Conservation (phyloP, 2,888 invertebrate genomes). For the Clusia tigrina region DNA sequence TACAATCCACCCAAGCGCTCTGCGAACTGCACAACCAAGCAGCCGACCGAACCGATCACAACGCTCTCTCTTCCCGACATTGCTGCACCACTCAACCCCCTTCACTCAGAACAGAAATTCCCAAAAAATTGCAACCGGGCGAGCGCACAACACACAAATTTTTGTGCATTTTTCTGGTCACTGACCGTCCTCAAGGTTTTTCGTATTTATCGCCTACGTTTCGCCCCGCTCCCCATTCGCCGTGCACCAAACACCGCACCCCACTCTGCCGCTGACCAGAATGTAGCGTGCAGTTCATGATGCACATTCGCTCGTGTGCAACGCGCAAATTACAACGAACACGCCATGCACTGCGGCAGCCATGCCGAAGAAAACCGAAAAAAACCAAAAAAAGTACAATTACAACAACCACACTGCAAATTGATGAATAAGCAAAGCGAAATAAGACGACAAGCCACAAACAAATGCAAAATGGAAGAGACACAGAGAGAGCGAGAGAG, state of each 20-base stretch:
- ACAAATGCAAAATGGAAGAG: background rate
- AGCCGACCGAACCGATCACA: no score
- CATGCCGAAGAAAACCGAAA: background rate
- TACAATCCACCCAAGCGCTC: background rate
- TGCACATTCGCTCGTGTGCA: slow-evolving; percentile 57
- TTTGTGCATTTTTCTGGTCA: slow-evolving; percentile 43
- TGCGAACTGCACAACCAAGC: background rate
- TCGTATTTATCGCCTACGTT: slow-evolving; percentile 53
- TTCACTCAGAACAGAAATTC: slow-evolving; percentile 38
- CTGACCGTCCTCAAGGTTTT: slow-evolving; percentile 59
- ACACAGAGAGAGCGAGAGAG: background rate
- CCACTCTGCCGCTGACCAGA: no score
- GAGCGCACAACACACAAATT: slow-evolving; percentile 38
- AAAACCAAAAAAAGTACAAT: slow-evolving; percentile 23
- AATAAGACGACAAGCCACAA: slow-evolving; percentile 7
- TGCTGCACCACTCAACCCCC: background rate
- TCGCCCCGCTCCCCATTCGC: slow-evolving; percentile 24
- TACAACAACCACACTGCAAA: slow-evolving; percentile 17
- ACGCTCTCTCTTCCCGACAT: background rate
- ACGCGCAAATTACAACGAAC: slow-evolving; percentile 62
- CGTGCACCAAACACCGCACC: no score
- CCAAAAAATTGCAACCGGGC: slow-evolving; percentile 51
- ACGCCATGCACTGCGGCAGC: slow-evolving; percentile 53
- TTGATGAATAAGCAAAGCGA: slow-evolving; percentile 25
- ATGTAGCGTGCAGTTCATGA: no score